Base-by-base conservation (phyloP, 2,797 vertebrate genomes). In the Enteromius argenteus region DNA sequence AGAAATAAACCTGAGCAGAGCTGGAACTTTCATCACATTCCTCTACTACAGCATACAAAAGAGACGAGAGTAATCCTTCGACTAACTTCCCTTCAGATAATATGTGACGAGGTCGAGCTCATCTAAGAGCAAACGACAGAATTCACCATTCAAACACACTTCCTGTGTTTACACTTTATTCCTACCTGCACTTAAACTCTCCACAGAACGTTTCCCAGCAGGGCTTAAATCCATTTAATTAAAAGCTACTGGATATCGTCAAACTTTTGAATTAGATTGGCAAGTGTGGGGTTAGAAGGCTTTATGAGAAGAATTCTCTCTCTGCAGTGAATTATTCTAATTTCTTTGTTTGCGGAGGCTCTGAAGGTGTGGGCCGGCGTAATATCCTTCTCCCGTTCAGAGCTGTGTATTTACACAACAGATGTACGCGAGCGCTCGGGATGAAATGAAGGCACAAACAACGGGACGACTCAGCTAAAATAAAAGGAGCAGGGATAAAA, bases 281-380 rank as follows among this genome's bases (percentile, higher is more conserved):
- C 69, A 66, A 64, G 81, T 67, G 71, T 37, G 66, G 51, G 49
- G 15, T 35, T 73, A 15, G 64, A 75, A 23, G 35, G 51, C 80
- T 80, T 90, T 83, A 80, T 87, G 89, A 90, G 23, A 90, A 86
- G 53, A 90, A 30, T 37, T 85, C 80, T 87, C 90, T 90, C 88
- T 92, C 88, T 88, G 86, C 81, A 79, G 81, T 81, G 83, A 90
- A 90, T 92, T 91, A 90, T 88, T 75, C 84, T 81, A 88, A 82
- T 86, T 83, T 88, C 87, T 89, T 89, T 93, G 89, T 92, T 93
- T 91, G 86, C 76, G 1, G 62, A 89, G 87, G 89, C 84, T 87
- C 86, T 84, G 46, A 32, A 62, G 44, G 75, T 11, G 75, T 42
- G 56, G 76, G 44, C 32, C 35, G 44, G 51, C 13, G 35, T 49